These are phyloP conservation scores for Eupithecia centaureata DNA, from an alignment of 2,888 invertebrate species.

Conservation along the genomic window DNA sequence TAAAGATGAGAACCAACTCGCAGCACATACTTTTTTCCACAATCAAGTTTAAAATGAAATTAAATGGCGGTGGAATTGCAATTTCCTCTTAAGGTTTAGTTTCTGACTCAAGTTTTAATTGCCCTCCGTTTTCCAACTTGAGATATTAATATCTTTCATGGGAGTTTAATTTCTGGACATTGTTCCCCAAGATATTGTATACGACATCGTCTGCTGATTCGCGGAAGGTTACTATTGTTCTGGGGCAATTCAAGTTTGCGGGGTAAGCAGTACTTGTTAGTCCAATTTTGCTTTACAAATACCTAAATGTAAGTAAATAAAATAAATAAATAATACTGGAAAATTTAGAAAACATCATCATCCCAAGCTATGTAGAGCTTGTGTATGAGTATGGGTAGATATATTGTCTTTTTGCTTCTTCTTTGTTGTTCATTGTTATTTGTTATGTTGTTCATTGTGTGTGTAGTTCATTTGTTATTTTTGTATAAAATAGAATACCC, in stretches of 20 bases:
- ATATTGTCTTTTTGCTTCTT: no score
- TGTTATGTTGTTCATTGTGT: no score
- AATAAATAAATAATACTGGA: no score
- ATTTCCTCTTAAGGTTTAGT: conserved; percentile 56
- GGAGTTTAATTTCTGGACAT: conserved; percentile 58
- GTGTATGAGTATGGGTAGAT: no score
- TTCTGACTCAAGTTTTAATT: conserved; percentile 74
- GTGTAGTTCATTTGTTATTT: no score
- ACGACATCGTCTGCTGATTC: conserved; percentile 25
- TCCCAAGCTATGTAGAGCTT: no score
- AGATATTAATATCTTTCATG: conserved; percentile 73
- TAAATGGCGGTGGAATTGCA: conserved; percentile 65
- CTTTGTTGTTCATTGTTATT: no score
- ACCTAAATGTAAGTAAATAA: no score
- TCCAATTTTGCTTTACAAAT: no score
- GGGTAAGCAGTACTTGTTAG: no score
- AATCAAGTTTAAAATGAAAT: conserved; percentile 54
- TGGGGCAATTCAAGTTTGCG: neutral
- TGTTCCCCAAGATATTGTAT: conserved; percentile 31
- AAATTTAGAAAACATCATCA: no score
- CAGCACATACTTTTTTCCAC: neutral
- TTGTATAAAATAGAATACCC: no score
- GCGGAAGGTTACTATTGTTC: conserved; percentile 15
- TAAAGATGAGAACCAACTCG: neutral
- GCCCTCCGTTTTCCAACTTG: conserved; percentile 70